Evolutionary conservation across 2,113 vertebrate genomes (phyloP), one percentile per base, ranked within the genome.

Genomic region (Nibea coibor): DNA sequence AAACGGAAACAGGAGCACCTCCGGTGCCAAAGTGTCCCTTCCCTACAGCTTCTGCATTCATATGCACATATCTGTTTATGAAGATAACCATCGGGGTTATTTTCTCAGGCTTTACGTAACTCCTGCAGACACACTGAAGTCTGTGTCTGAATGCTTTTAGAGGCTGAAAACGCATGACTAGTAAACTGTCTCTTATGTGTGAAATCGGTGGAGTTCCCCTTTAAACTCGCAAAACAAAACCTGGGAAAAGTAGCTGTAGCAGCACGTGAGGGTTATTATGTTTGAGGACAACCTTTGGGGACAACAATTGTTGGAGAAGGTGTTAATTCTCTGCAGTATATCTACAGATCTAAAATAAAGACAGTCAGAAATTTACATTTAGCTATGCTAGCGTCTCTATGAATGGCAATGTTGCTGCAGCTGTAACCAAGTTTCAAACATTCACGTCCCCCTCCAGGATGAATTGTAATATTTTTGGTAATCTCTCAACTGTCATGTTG

Each of bases 171-270:
- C 35, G 15, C 35, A 62, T 62, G 59, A 42, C 59, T 35, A 20
- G 10, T 63, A 35, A 61, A 61, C 19, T 63, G 39, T 24, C 61
- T 24, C 22, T 43, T 24, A 43, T 15, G n/a, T 16, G n/a, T 64
- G 12, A 45, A 43, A 45, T 24, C 42, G 59, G 17, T 35, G 28
- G 56, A 66, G 15, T 71, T 75, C 19, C 53, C 43, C 53, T 62
- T 65, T 57, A 48, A 58, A 65, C 19, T 51, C 20, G 22, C 4
- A 9, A 62, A 22, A 71, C 43, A 61, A 61, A 69, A 62, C 45
- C 1, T 14, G 1, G 31, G 39, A 50, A 62, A 63, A n/a, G 6
- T 8, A 31, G 6, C 35, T 24, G 31, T 14, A 26, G 28, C 63
- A 22, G 20, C 14, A 45, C 2, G 31, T 35, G 31, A 1, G 31